phyloP scores from a whole-genome alignment of 2,113 vertebrate species.

The Chaenogobius annularis region DNA sequence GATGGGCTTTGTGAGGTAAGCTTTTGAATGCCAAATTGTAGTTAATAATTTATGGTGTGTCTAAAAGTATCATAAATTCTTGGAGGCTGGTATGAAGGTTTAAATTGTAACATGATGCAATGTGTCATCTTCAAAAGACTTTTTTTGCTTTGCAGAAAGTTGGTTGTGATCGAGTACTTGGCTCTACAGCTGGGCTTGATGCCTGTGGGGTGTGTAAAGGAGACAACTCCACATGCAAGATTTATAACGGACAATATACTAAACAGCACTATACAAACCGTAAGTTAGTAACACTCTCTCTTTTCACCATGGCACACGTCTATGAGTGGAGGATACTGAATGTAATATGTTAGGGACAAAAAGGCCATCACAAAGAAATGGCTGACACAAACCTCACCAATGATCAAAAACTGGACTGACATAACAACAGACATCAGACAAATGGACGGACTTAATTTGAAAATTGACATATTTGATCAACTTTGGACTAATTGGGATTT shows the following conservation, averaged over 20 bases:
- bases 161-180: constrained; percentile 85
- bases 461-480: too few species aligned
- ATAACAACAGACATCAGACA: too few species aligned
- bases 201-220: constrained; percentile 86
- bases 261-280: constrained; percentile 82
- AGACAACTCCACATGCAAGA: constrained; percentile 84
- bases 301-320: background rate
- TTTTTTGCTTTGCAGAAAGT: constrained; percentile 74
- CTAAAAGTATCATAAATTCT: constrained; percentile 22
- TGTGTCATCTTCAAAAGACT: background rate
- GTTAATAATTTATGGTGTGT: constrained; percentile 14
- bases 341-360: background rate
- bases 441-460: too few species aligned
- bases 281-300: background rate
- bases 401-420: too few species aligned
- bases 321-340: background rate
- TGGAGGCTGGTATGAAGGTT: background rate
- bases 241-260: constrained; percentile 81
- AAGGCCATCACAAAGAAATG: too few species aligned
- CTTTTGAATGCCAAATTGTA: constrained; percentile 1
- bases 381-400: too few species aligned
- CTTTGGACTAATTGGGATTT: too few species aligned
- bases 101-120: constrained; percentile 8
- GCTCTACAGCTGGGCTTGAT: constrained; percentile 81
- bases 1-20: constrained; percentile 91